Evolutionary conservation across 2,888 invertebrate species (phyloP), one percentile per base, ranked within the genome.

Genomic region (Plagodis dolabraria): DNA sequence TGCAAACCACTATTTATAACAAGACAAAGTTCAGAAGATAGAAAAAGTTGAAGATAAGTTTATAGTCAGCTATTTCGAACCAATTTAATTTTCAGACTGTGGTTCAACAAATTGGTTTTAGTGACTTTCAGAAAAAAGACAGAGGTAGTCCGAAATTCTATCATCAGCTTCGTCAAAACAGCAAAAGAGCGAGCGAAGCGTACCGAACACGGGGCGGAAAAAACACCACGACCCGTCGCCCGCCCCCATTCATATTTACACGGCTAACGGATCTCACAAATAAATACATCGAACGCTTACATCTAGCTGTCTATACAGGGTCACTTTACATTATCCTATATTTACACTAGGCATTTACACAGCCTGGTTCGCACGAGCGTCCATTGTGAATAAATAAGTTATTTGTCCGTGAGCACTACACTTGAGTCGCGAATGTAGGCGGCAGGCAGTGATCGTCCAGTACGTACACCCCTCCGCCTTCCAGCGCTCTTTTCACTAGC

Each of bases 391-490:
- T 89, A 89, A 88, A 87, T 89, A 87, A 86, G 74, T 83, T 83
- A 82, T 77, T 70, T 63, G 86, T 90, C 82, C 82, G 82, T 77
- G 76, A 78, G 70, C 87, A 93, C 95, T 96, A 96, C 93, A 96
- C 96, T 94, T 96, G 96, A 82, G 96, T 96, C 77, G 96, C 96
- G 85, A 95, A 95, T 83, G 95, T 95, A 74, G 95, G 95, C 87
- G 95, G 95, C 82, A 94, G 90, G 92, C 95, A 96, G 85, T 96
- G 96, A 89, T 96, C 96, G 93, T 95, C 96, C 87, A 96, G 93
- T 83, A 96, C 95, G 93, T 95, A 96, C 82, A 96, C 96, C 86
- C 91, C 92, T 76, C 90, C 90, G 84, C 95, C 95, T 73, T 95
- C 94, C 70, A 94, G 85, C 83, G 95, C 95, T 88, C 96, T 94